Evolutionary conservation across 2,797 vertebrate species (phyloP), one percentile per base, ranked within the genome.

Genomic region (Coccyzus lansbergi): DNA sequence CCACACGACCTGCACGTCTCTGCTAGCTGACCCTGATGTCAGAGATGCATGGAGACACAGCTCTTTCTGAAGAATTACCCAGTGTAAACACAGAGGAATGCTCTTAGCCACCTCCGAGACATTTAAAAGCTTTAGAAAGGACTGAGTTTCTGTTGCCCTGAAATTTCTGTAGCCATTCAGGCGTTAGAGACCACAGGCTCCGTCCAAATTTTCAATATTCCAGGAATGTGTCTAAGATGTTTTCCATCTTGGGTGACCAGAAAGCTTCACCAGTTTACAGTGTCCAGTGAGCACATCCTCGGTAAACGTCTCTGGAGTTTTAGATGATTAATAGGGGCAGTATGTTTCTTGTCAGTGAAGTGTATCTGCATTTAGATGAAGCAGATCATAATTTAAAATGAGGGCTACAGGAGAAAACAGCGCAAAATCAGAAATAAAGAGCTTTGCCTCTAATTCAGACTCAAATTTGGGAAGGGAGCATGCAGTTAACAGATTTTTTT

Each of bases 171-270:
- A 67, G 91, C 75, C 46, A 26, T 20, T 68, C 56, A 87, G 75
- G 46, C 90, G 44, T 11, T 56, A 49, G 49, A 58, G 5, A 88
- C n/a, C 59, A 53, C 12, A 20, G 0, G 9, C 2, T 55, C 62
- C 48, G 80, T 77, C 80, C 93, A 81, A 86, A 33, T 31, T 74
- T 5, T 78, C 62, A 25, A 69, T 33, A 28, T 17, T 83, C 90
- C 88, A 93, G 78, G 93, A 94, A 92, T 44, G 86, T 85, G 92
- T 91, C 90, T 16, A 33, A 31, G 42, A 90, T 67, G 70, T 59
- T 84, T 95, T 93, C 75, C 26, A 10, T 67, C 49, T 42, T 86
- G 55, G 83, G 78, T 89, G 68, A 48, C 13, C 40, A 96, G 67
- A 67, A 56, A 59, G 48, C 83, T 81, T 68, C 84, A 56, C 3